phyloP scores from a whole-genome alignment of 2,888 invertebrate species.

The Laspeyria flexula region DNA sequence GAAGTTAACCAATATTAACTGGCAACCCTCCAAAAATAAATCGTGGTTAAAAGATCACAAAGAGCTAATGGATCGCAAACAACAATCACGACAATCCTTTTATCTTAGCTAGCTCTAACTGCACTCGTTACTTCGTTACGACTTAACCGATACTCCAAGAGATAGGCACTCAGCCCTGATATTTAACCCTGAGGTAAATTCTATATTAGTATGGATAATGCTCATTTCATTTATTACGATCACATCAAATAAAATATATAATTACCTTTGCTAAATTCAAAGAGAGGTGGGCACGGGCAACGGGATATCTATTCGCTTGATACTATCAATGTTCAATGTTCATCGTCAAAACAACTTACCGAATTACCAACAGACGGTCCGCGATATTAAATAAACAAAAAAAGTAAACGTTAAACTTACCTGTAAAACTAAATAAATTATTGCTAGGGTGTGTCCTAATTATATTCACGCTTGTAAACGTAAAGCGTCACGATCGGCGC shows the following conservation, averaged over 20 bases:
- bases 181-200: not conserved
- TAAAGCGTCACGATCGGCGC: constrained; percentile 52
- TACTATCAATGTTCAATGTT: no score
- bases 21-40: not conserved
- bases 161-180: not conserved
- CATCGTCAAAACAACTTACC: no score
- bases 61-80: not conserved
- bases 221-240: not conserved
- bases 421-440: constrained; percentile 32
- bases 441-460: constrained; percentile 25
- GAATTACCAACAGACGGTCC: no score
- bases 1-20: no score
- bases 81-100: not conserved
- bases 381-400: no score
- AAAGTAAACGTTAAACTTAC: constrained; percentile 31
- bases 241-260: not conserved
- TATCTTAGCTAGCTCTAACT: not conserved
- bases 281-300: no score
- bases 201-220: no score
- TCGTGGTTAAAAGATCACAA: not conserved
- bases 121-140: not conserved
- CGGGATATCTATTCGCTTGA: no score
- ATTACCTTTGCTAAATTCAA: not conserved
- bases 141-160: not conserved
- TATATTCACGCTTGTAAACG: constrained; percentile 38